Conservation (phyloP, 2,888 invertebrate species). For the Lithophane ornitopus region DNA sequence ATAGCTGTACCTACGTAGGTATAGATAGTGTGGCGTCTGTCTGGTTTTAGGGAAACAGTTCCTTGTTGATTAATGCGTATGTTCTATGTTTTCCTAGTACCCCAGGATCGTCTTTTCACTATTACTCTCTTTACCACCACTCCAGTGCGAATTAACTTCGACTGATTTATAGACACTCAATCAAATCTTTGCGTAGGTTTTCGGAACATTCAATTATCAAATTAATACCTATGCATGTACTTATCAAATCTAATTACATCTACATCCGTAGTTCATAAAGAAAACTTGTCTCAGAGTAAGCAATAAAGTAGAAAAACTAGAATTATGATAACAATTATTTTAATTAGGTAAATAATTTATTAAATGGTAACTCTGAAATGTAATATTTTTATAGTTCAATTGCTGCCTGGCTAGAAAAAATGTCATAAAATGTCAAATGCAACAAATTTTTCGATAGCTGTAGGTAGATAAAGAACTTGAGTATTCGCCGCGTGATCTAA, state of each 20-base stretch:
- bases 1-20: neutral
- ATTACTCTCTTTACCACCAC: neutral
- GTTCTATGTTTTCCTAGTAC: conserved; percentile 15
- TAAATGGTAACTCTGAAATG: neutral
- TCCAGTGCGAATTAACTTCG: neutral
- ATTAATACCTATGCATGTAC: neutral
- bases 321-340: neutral
- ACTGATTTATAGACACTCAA: neutral
- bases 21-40: neutral
- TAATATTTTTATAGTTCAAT: neutral
- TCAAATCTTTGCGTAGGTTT: neutral
- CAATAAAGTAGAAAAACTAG: neutral
- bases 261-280: neutral
- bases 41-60: conserved; percentile 15
- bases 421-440: conserved; percentile 38
- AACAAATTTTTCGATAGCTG: neutral
- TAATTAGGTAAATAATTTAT: neutral
- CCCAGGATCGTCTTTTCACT: neutral
- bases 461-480: conserved; percentile 9
- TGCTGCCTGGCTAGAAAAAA: conserved; percentile 10
- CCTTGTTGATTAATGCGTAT: neutral
- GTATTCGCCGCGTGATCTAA: conserved; percentile 28
- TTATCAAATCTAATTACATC: neutral
- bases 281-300: neutral
- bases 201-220: neutral